A percentile compares a stretch with the other conserved stretches of the same genome.
Evolutionary conservation across 2,888 invertebrate species (phyloP).

Genomic region (Hoplodrina ambigua): DNA sequence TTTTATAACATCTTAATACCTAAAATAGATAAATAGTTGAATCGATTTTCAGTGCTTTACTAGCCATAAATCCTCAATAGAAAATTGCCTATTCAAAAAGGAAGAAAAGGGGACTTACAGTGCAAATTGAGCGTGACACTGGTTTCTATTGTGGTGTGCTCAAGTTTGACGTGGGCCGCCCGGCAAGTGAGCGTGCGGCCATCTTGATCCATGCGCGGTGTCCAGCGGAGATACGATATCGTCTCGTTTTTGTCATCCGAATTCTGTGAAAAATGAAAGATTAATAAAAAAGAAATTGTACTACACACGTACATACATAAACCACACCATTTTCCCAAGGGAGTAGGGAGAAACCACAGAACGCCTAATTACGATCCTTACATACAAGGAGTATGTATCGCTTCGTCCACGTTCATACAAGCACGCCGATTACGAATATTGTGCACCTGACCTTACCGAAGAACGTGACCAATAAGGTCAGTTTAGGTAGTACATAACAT

Average conservation of each 20-base stretch:
- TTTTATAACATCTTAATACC: too few relatives aligned
- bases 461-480: too few relatives aligned
- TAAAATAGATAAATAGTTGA: neutral
- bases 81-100: conserved; percentile 36
- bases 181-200: conserved; percentile 95
- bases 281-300: neutral
- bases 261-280: conserved; percentile 90
- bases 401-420: too few relatives aligned
- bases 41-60: neutral
- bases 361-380: too few relatives aligned
- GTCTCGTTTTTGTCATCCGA: conserved; percentile 95
- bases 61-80: conserved; percentile 29
- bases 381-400: too few relatives aligned
- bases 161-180: conserved; percentile 94
- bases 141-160: conserved; percentile 94
- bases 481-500: too few relatives aligned
- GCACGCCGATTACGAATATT: too few relatives aligned
- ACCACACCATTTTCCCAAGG: too few relatives aligned
- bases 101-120: conserved; percentile 92
- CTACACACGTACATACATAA: too few relatives aligned
- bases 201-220: conserved; percentile 94
- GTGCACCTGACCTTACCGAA: too few relatives aligned
- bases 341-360: too few relatives aligned
- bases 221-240: conserved; percentile 93
- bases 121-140: conserved; percentile 95